Evolutionary conservation across 2,888 invertebrate genomes (phyloP).

Genomic region (Dynastes grantii): DNA sequence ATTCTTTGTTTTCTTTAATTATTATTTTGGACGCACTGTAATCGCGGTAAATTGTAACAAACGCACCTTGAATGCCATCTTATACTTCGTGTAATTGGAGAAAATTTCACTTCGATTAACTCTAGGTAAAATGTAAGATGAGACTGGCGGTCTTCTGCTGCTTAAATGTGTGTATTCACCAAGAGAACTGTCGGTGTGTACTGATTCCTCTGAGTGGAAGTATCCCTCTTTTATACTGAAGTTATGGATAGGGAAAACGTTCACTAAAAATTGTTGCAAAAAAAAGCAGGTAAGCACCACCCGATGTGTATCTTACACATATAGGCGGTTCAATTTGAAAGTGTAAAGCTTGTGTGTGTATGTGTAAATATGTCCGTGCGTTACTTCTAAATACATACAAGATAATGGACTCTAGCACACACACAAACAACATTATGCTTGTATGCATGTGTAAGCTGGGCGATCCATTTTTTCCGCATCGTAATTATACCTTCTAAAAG

Average conservation of each 20-base stretch:
- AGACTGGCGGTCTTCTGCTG: neutral
- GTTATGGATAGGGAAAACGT: conserved; percentile 48
- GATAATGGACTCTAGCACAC: conserved; percentile 10
- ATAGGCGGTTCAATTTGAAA: conserved; percentile 26
- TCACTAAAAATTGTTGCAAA: conserved; percentile 45
- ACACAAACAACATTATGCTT: neutral
- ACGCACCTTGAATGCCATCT: conserved; percentile 52
- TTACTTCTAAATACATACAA: conserved; percentile 24
- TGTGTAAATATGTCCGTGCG: neutral
- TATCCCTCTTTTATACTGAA: conserved; percentile 48
- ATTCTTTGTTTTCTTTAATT: neutral
- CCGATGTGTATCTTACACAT: conserved; percentile 34
- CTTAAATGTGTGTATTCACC: conserved; percentile 27
- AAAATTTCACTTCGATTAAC: conserved; percentile 31
- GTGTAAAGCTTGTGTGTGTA: neutral
- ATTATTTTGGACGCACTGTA: neutral
- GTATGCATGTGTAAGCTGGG: neutral
- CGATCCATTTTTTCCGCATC: neutral
- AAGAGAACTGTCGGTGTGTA: conserved; percentile 37
- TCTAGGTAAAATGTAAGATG: neutral
- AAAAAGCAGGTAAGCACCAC: conserved; percentile 31
- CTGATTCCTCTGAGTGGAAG: conserved; percentile 23
- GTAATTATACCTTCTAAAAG: conserved; percentile 4
- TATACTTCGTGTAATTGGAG: conserved; percentile 16
- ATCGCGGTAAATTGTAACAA: neutral